phyloP scores from a whole-genome alignment of 2,888 invertebrate species.

The Tenthredo scrophulariae region DNA sequence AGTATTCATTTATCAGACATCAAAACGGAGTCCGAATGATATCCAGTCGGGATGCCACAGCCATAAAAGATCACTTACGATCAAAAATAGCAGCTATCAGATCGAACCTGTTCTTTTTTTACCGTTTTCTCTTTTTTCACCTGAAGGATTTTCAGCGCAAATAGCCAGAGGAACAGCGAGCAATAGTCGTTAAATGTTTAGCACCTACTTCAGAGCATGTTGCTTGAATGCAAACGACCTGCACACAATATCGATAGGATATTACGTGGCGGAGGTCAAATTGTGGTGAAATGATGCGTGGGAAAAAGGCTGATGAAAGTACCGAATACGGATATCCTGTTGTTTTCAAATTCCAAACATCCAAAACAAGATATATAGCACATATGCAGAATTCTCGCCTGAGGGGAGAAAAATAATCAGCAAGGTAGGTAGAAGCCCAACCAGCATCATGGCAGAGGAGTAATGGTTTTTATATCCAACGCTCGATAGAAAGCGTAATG shows the following conservation, averaged over 20 bases:
- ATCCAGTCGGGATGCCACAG: neutral
- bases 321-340: neutral
- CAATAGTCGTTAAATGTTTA: conserved; percentile 14
- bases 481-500: neutral
- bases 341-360: neutral
- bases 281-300: neutral
- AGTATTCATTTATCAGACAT: neutral
- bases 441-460: neutral
- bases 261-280: neutral
- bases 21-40: neutral
- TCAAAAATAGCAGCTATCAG: neutral
- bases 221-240: conserved; percentile 1
- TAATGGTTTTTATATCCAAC: neutral
- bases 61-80: neutral
- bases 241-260: neutral
- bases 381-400: neutral
- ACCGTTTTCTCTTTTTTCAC: neutral
- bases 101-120: neutral
- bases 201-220: neutral
- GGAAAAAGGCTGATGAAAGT: neutral
- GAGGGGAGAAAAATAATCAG: conserved; percentile 11
- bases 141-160: neutral
- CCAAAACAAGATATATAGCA: neutral
- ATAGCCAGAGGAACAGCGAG: neutral
- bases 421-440: neutral